Conservation (phyloP, 1,140 invertebrate species). For the Drosophila ercepeae region DNA sequence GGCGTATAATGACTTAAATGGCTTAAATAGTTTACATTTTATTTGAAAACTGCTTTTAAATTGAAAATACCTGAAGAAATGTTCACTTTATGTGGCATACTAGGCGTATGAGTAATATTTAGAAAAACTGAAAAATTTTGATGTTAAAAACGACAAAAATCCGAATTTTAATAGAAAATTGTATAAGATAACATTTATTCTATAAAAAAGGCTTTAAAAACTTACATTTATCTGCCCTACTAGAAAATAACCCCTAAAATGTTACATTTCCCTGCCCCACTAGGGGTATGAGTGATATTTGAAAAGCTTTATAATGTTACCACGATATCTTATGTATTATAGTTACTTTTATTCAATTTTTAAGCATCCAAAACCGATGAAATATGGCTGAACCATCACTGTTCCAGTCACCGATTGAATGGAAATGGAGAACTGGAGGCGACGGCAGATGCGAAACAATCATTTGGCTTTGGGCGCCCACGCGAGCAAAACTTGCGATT, state of each 20-base stretch:
- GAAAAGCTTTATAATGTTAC: too few relatives aligned
- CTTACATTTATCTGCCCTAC: too few relatives aligned
- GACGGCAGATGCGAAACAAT: slow-evolving; percentile 33
- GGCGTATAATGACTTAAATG: too few relatives aligned
- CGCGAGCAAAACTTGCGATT: slow-evolving; percentile 55
- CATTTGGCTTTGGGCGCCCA: slow-evolving; percentile 47
- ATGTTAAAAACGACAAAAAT: too few relatives aligned
- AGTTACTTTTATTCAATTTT: not conserved
- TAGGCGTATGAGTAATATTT: not conserved
- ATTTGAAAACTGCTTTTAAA: too few relatives aligned
- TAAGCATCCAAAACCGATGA: not conserved
- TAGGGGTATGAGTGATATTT: not conserved
- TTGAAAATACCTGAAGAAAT: too few relatives aligned
- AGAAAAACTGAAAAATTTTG: not conserved
- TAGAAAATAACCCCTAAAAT: not conserved
- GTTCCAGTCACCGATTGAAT: slow-evolving; percentile 1
- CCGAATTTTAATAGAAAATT: not conserved
- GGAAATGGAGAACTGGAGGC: not conserved
- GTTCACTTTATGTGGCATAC: too few relatives aligned
- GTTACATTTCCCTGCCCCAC: not conserved
- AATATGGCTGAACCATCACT: not conserved
- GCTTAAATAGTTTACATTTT: too few relatives aligned
- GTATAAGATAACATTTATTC: too few relatives aligned
- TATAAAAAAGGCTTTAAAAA: too few relatives aligned
- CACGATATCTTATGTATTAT: too few relatives aligned